Evolutionary conservation across 2,113 vertebrate genomes (phyloP).

Genomic region (Ictalurus punctatus): DNA sequence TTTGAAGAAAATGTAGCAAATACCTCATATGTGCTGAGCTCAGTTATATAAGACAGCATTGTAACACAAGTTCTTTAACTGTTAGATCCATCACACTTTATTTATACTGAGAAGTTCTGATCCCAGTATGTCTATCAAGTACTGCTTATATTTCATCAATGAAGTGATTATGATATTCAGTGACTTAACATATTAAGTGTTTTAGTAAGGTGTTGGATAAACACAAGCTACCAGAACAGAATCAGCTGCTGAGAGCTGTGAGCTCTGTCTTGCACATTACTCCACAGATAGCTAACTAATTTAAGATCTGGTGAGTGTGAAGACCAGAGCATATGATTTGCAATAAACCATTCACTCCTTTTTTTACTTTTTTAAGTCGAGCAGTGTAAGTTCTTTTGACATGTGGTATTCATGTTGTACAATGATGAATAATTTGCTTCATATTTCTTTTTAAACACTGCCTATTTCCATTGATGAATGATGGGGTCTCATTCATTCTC

Average conservation of each 20-base stretch:
- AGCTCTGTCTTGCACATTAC: not conserved
- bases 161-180: not conserved
- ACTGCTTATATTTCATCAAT: not conserved
- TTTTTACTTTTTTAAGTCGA: too few species aligned
- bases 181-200: not conserved
- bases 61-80: not conserved
- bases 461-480: too few species aligned
- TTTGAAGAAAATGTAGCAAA: not conserved
- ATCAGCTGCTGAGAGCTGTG: not conserved
- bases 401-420: too few species aligned
- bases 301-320: not conserved
- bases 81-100: not conserved
- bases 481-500: too few species aligned
- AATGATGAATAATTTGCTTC: too few species aligned
- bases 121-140: not conserved
- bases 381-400: too few species aligned
- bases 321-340: not conserved
- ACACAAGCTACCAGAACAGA: not conserved
- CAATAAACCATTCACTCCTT: not conserved
- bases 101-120: not conserved
- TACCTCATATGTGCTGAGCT: conserved; percentile 14
- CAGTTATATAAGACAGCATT: not conserved
- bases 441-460: too few species aligned
- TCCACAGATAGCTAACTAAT: not conserved
- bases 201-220: not conserved